These are phyloP conservation scores for Clusia tigrina DNA, from an alignment of 2,888 invertebrate genomes.

Conservation along the genomic window DNA sequence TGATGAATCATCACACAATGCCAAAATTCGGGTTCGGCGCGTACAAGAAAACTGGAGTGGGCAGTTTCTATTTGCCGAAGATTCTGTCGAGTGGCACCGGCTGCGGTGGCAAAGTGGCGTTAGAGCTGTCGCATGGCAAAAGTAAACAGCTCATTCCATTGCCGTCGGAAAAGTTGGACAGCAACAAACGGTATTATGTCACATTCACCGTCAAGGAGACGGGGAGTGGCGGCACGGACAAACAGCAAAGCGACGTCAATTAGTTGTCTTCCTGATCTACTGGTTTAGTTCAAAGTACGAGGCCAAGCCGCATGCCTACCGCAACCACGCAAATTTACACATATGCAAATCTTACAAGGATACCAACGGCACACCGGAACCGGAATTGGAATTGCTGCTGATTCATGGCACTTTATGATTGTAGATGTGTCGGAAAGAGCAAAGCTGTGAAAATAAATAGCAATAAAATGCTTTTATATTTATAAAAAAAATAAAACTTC, in stretches of 20 bases:
- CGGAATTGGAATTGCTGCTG: too few relatives aligned
- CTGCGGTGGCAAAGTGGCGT: slow-evolving; percentile 69
- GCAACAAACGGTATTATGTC: slow-evolving; percentile 89
- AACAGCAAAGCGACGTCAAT: background rate
- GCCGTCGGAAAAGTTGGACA: slow-evolving; percentile 86
- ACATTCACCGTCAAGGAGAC: slow-evolving; percentile 88
- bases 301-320: slow-evolving; percentile 23
- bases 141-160: slow-evolving; percentile 87
- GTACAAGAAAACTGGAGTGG: slow-evolving; percentile 67
- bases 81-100: slow-evolving; percentile 65
- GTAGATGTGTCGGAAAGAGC: too few relatives aligned
- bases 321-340: background rate
- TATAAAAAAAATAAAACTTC: too few relatives aligned
- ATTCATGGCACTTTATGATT: too few relatives aligned
- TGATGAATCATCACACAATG: slow-evolving; percentile 81
- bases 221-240: slow-evolving; percentile 8
- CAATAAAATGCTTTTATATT: too few relatives aligned
- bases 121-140: slow-evolving; percentile 85
- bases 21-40: slow-evolving; percentile 73
- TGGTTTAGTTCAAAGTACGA: too few relatives aligned
- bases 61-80: slow-evolving; percentile 72
- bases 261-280: too few relatives aligned
- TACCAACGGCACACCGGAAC: too few relatives aligned
- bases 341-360: background rate
- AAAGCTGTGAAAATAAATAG: too few relatives aligned